Percentiles rank a stretch among this genome's conserved stretches.
Evolutionary conservation across 2,797 vertebrate genomes (phyloP).

Genomic region (Aphelocoma californica): DNA sequence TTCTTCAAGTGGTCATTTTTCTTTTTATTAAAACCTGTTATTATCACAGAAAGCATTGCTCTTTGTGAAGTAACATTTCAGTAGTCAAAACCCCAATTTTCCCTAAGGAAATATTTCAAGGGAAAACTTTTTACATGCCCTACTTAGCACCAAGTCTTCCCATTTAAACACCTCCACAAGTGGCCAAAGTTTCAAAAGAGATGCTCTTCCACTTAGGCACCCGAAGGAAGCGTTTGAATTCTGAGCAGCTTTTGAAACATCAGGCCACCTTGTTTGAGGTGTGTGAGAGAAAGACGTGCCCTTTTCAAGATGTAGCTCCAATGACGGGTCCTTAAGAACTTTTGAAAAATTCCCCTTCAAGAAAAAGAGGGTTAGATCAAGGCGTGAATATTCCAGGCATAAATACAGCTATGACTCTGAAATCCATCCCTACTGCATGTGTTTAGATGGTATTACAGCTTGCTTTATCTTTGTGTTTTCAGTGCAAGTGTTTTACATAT

Average conservation of each 20-base stretch:
- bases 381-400: constrained; percentile 45
- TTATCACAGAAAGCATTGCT: constrained; percentile 37
- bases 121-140: constrained; percentile 54
- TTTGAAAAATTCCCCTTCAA: constrained; percentile 49
- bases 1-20: constrained; percentile 62
- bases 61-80: constrained; percentile 47
- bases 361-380: constrained; percentile 51
- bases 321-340: constrained; percentile 19
- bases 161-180: constrained; percentile 62
- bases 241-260: constrained; percentile 64
- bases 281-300: constrained; percentile 25
- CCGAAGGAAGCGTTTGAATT: constrained; percentile 54
- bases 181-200: constrained; percentile 68
- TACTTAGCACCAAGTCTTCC: constrained; percentile 50
- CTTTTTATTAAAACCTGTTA: constrained; percentile 46
- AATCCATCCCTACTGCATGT: background rate
- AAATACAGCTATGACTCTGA: constrained; percentile 29
- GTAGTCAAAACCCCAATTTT: constrained; percentile 54
- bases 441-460: background rate
- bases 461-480: background rate
- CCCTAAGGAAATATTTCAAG: constrained; percentile 60
- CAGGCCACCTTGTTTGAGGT: constrained; percentile 65
- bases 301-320: constrained; percentile 54
- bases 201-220: constrained; percentile 47
- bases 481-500: background rate